phyloP scores from a whole-genome alignment of 2,797 vertebrate genomes.

The Lacerta bilineata region DNA sequence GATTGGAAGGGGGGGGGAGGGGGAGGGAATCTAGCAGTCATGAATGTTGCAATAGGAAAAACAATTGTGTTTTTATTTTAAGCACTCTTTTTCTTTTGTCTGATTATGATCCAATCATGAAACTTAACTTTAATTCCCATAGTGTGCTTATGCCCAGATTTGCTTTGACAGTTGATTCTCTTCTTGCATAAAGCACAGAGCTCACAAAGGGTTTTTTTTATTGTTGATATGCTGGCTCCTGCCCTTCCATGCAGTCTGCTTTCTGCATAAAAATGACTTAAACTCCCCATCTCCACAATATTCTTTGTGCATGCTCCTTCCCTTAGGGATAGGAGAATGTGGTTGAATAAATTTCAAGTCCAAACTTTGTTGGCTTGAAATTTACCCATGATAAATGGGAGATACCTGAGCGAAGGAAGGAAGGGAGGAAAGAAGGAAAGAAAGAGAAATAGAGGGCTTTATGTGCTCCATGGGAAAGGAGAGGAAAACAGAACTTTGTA shows the following conservation, averaged over 20 bases:
- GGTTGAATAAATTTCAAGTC: slow-evolving; percentile 43
- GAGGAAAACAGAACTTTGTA: background rate
- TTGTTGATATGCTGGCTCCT: slow-evolving; percentile 44
- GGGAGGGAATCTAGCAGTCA: background rate
- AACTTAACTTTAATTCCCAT: background rate
- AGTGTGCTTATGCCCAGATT: background rate
- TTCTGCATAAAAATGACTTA: slow-evolving; percentile 54
- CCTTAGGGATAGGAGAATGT: slow-evolving; percentile 1
- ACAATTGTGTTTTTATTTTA: slow-evolving; percentile 23
- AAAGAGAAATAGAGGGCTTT: background rate
- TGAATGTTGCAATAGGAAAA: background rate
- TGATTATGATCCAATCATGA: background rate
- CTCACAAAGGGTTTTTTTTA: background rate
- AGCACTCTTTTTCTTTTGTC: slow-evolving; percentile 15
- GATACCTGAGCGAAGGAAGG: background rate
- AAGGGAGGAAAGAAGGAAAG: background rate
- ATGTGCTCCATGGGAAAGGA: background rate
- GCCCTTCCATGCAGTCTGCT: slow-evolving; percentile 14
- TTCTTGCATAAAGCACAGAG: slow-evolving; percentile 6
- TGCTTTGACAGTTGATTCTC: slow-evolving; percentile 1
- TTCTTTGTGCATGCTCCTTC: slow-evolving; percentile 42
- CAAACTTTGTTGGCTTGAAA: slow-evolving; percentile 31
- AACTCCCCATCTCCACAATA: slow-evolving; percentile 51
- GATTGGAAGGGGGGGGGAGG: background rate
- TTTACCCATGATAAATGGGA: slow-evolving; percentile 4